Conservation (phyloP, 1,140 invertebrate species). For the Hypsibius dujardini region DNA sequence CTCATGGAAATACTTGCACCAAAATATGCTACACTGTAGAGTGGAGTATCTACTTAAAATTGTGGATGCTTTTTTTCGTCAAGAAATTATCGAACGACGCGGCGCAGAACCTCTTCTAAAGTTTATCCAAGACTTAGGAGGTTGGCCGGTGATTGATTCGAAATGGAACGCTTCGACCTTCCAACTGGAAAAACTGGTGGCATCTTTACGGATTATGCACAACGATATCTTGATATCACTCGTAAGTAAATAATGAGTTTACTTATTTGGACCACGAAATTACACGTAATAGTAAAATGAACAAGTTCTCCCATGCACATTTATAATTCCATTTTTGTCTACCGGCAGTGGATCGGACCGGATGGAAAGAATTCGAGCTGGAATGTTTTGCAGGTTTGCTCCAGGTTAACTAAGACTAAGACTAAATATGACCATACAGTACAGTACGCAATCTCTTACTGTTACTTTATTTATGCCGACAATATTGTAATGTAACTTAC, state of each 20-base stretch:
- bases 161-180: slow-evolving; percentile 40
- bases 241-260: not conserved
- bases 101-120: slow-evolving; percentile 50
- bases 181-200: slow-evolving; percentile 48
- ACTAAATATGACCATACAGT: too few species aligned
- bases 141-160: slow-evolving; percentile 58
- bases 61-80: slow-evolving; percentile 19
- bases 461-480: too few species aligned
- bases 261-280: too few species aligned
- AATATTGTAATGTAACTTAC: too few species aligned
- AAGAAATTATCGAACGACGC: slow-evolving; percentile 39
- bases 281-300: too few species aligned
- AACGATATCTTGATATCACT: slow-evolving; percentile 52
- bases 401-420: too few species aligned
- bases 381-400: slow-evolving; percentile 40
- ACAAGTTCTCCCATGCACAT: too few species aligned
- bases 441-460: too few species aligned
- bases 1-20: too few species aligned
- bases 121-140: slow-evolving; percentile 53
- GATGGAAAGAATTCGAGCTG: slow-evolving; percentile 70
- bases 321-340: too few species aligned
- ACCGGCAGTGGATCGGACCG: slow-evolving; percentile 57
- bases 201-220: slow-evolving; percentile 55
- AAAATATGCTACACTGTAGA: too few species aligned
- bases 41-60: too few species aligned